Evolutionary conservation across 2,888 invertebrate genomes (phyloP), one percentile per base, ranked within the genome.

Genomic region (Cryptus armator): DNA sequence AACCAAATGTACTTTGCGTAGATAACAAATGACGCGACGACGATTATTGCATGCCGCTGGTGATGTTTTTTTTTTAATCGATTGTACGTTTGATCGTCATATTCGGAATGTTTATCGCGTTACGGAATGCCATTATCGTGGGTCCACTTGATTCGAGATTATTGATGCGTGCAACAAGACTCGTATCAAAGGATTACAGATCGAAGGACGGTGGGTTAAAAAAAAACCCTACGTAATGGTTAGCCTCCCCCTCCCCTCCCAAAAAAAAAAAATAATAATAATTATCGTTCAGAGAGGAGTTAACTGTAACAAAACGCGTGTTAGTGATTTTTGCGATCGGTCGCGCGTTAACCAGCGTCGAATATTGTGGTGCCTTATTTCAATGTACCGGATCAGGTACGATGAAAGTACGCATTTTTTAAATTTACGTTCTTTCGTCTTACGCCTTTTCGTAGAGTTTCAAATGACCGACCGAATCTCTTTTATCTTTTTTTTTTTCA

Each of bases 341-440:
- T 83, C 68, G 75, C 84, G 79, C 85, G 81, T 81, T 72, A 85
- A 83, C 85, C 79, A 87, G 87, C 88, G 86, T 90, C 89, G 90
- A 90, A 89, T 90, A 86, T 86, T 90, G 87, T 91, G 92, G 93
- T 93, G 93, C 93, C 93, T 93, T 93, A 93, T 93, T 92, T 93
- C 90, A 89, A 90, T 89, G 90, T 89, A 89, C 89, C 90, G 85
- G 70, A 71, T 78, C 75, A 88, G 91, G 89, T 89, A 89, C 88
- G 85, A 90, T 89, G 92, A 91, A 93, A 92, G 92, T 92, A 91
- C 84, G 80, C 81, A 88, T 90, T 87, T 29, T 62, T 62, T 62
- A 10, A 85, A 86, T 88, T 89, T 86, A 78, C 87, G 86, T 85
- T 89, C 76, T 74, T 88, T 87, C 71, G 86, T 86, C 77, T 85